Evolutionary conservation across 1,140 invertebrate species (phyloP).

Genomic region (Bombus cullumanus): DNA sequence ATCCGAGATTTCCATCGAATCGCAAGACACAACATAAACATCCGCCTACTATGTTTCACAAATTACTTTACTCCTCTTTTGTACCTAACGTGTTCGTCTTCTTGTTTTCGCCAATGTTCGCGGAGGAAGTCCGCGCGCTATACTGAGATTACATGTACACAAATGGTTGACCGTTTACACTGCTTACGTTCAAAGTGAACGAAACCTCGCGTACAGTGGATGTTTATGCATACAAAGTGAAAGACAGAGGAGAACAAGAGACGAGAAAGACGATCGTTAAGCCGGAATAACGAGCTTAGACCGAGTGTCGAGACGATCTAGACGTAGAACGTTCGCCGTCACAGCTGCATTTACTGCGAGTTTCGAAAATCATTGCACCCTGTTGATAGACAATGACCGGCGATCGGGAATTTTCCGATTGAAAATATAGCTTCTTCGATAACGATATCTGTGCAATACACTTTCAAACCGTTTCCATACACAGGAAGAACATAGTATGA

Average conservation of each 20-base stretch:
- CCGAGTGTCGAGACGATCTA: background rate
- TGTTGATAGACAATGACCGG: background rate
- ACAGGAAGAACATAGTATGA: background rate
- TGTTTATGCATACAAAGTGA: background rate
- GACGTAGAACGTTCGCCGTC: background rate
- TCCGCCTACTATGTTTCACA: background rate
- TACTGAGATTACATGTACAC: background rate
- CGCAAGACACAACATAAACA: background rate
- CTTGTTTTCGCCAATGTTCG: background rate
- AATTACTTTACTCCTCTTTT: background rate
- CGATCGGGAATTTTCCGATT: background rate
- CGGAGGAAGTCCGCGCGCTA: background rate
- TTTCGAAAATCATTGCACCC: background rate
- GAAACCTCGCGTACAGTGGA: background rate
- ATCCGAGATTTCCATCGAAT: background rate
- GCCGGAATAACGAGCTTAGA: constrained; percentile 18
- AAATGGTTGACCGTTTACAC: background rate
- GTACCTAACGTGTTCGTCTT: background rate
- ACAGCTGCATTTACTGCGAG: background rate
- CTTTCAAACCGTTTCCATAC: background rate
- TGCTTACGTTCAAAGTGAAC: background rate
- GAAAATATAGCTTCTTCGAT: background rate
- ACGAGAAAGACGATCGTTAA: background rate
- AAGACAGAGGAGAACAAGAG: background rate
- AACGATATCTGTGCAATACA: background rate